Evolutionary conservation across 92 coral and sea anemone genomes (phyloP).

Genomic region (Porites evermanni): DNA sequence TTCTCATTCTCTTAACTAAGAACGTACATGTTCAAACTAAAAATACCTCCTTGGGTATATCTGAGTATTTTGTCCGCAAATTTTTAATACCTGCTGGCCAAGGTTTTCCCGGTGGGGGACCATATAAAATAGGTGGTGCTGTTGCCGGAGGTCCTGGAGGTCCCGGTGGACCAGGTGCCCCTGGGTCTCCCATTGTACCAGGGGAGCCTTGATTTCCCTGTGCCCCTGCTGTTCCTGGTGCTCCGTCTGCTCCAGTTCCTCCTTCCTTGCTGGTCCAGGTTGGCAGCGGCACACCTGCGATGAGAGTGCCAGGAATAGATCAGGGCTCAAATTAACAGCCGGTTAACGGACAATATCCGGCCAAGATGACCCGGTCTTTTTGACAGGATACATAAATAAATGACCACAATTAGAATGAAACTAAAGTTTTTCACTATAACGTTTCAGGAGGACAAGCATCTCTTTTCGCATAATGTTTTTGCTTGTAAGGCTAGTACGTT

Average conservation of each 20-base stretch:
- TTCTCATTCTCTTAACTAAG: too few species aligned
- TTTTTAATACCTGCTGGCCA: slow-evolving; percentile 71
- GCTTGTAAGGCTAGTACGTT: too few species aligned
- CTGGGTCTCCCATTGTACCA: slow-evolving; percentile 79
- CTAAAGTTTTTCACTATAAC: too few species aligned
- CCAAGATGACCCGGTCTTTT: too few species aligned
- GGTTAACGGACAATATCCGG: too few species aligned
- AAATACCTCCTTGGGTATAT: not conserved
- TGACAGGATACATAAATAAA: too few species aligned
- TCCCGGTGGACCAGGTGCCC: slow-evolving; percentile 82
- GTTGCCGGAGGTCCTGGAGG: slow-evolving; percentile 81
- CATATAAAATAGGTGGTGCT: slow-evolving; percentile 77
- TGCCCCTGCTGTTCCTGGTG: slow-evolving; percentile 63
- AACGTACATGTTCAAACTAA: too few species aligned
- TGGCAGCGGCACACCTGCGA: not conserved
- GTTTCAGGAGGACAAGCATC: too few species aligned
- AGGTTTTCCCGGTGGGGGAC: slow-evolving; percentile 69
- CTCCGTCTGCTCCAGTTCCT: slow-evolving; percentile 72
- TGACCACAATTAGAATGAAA: too few species aligned
- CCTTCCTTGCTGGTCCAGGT: slow-evolving; percentile 74
- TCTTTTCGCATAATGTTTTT: too few species aligned
- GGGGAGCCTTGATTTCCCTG: slow-evolving; percentile 78
- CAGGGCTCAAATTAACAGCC: too few species aligned
- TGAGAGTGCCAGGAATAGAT: not conserved
- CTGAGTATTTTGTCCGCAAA: not conserved